Conservation (phyloP, 2,888 invertebrate genomes). For the Drosophila infuscata region DNA sequence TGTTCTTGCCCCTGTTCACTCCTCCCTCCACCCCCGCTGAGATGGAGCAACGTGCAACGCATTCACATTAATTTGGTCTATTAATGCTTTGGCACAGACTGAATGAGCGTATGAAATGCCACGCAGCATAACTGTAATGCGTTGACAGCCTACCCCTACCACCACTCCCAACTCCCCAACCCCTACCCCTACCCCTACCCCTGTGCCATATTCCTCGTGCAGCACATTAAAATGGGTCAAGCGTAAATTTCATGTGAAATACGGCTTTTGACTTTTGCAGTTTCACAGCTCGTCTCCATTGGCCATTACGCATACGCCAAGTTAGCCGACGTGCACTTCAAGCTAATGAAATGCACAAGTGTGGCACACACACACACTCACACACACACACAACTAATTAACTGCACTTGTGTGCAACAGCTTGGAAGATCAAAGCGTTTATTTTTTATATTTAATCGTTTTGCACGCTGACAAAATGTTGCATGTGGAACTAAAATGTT, state of each 20-base stretch:
- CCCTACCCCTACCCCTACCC: too few relatives aligned
- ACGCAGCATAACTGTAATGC: conserved; percentile 4
- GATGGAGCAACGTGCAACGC: conserved; percentile 50
- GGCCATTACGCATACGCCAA: conserved; percentile 60
- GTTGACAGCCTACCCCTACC: neutral
- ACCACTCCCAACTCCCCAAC: too few relatives aligned
- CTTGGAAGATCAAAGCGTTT: conserved; percentile 5
- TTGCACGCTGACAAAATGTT: neutral
- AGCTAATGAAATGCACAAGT: conserved; percentile 66
- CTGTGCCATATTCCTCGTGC: neutral
- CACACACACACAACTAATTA: conserved; percentile 26
- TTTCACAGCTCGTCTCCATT: conserved; percentile 25
- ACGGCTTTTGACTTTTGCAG: conserved; percentile 28
- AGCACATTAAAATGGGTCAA: conserved; percentile 49
- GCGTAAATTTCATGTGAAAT: conserved; percentile 54
- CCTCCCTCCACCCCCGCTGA: neutral
- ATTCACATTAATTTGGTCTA: conserved; percentile 73
- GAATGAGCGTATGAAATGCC: conserved; percentile 18
- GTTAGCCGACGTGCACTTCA: conserved; percentile 46
- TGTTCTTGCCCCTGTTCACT: neutral
- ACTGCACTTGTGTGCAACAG: conserved; percentile 32
- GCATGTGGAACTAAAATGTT: neutral
- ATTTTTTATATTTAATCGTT: neutral
- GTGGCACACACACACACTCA: conserved; percentile 23
- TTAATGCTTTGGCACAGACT: conserved; percentile 45